A percentile compares a stretch with the other conserved stretches of the same genome.
These are phyloP conservation scores for Calliopsis andreniformis DNA, from an alignment of 1,140 invertebrate genomes.

Conservation along the genomic window DNA sequence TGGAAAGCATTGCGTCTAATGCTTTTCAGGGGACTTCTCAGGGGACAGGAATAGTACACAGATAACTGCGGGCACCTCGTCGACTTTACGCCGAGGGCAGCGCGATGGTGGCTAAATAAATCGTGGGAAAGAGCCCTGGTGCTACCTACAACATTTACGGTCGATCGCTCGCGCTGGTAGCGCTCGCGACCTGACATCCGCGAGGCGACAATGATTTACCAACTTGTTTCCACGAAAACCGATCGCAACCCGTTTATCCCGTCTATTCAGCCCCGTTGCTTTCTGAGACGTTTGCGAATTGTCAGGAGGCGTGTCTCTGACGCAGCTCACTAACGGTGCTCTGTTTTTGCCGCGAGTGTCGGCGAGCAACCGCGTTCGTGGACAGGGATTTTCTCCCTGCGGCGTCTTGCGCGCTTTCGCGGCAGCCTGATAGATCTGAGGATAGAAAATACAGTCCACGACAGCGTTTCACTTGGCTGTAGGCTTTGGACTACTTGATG, in stretches of 20 bases:
- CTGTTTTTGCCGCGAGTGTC: slow-evolving; percentile 9
- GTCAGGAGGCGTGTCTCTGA: slow-evolving; percentile 14
- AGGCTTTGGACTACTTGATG: background rate
- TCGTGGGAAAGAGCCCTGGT: slow-evolving; percentile 59
- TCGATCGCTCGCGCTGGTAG: slow-evolving; percentile 34
- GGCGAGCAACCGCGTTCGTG: background rate
- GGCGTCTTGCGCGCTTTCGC: slow-evolving; percentile 27
- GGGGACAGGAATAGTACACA: too few species aligned
- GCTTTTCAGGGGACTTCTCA: too few species aligned
- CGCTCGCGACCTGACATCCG: slow-evolving; percentile 25
- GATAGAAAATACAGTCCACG: slow-evolving; percentile 26
- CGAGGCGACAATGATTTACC: slow-evolving; percentile 40
- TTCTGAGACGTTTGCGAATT: slow-evolving; percentile 32
- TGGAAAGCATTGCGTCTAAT: too few species aligned
- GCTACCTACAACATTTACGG: slow-evolving; percentile 65
- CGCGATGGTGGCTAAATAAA: slow-evolving; percentile 62
- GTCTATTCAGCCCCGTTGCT: slow-evolving; percentile 52
- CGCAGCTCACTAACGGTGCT: slow-evolving; percentile 27
- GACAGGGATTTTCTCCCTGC: slow-evolving; percentile 27
- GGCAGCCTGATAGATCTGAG: background rate
- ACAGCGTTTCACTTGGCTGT: slow-evolving; percentile 21
- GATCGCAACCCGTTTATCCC: slow-evolving; percentile 46
- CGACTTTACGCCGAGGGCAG: slow-evolving; percentile 14
- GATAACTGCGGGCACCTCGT: too few species aligned
- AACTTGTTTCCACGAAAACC: slow-evolving; percentile 57